Base-by-base conservation (phyloP, 2,113 vertebrate genomes). In the Typhlomys cinereus region DNA sequence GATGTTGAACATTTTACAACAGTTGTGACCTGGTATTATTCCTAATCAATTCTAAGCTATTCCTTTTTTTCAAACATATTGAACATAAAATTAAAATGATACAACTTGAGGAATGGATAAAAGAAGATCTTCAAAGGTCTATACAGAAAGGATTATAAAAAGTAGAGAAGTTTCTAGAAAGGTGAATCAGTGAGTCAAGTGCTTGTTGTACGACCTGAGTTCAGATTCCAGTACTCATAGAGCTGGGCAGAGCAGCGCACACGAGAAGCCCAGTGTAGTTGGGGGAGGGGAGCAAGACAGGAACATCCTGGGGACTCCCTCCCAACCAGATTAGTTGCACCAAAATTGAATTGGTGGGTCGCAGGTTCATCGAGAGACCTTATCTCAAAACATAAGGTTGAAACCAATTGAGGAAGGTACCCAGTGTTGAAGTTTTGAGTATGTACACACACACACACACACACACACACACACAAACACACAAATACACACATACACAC, bases 41-140 rank as follows among this genome's bases (percentile, higher is more conserved):
- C 31, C 64, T 90, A 31, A 67, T 76, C 67, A 39, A 1, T 74
- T 0, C 11, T 69, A 34, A 62, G 29, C 25, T 52, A 23, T 64
- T n/a, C 25, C 54, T 54, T 85, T 90, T 80, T 80, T 64, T 46
- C n/a, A 54, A 88, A 48, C 20, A 80, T 1, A 46, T 31, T 80
- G 61, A 91, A 76, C 89, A 25, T 76, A 90, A 81, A 95, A 36
- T 4, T 31, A 76, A 88, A 92, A 74, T 44, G 7, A 15, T 75
- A n/a, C 50, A 57, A 31, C 14, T 81, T 44, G 34, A 88, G 20
- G 62, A 73, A 94, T 15, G 69, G 67, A 89, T 81, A 67, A 78
- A 85, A 91, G 31, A 52, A 80, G 76, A 69, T 20, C 67, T 78
- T 41, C 41, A 89, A 70, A 95, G 88, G 59, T 62, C 13, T 54